Evolutionary conservation across 2,797 vertebrate genomes (phyloP).

Genomic region (Eurystomus glaucurus): DNA sequence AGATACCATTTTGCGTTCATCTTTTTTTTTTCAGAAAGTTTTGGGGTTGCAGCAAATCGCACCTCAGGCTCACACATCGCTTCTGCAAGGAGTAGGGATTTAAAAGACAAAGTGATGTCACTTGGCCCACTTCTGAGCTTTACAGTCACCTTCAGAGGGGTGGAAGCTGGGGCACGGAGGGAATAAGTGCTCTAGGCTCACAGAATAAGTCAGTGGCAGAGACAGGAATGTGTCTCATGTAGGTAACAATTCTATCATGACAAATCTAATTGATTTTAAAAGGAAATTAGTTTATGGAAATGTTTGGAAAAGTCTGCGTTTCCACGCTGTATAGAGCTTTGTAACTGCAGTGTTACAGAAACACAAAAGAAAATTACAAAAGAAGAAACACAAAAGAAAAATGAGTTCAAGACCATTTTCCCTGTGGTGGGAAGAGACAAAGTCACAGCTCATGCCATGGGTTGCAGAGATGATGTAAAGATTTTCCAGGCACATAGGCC

Average conservation of each 20-base stretch:
- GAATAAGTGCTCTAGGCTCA: background rate
- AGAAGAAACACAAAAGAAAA: background rate
- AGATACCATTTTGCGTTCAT: accelerated
- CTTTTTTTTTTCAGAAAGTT: background rate
- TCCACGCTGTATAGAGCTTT: background rate
- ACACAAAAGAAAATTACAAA: background rate
- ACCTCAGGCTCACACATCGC: background rate
- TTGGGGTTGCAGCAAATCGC: background rate
- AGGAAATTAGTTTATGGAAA: background rate
- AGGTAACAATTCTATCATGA: background rate
- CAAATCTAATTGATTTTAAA: background rate
- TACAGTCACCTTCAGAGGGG: background rate
- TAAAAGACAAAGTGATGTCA: constrained; percentile 14
- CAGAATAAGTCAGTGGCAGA: background rate
- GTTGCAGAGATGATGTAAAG: background rate
- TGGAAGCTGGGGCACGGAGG: background rate
- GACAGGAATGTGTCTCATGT: background rate
- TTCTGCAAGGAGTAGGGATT: background rate
- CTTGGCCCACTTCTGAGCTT: background rate
- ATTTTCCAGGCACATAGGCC: background rate
- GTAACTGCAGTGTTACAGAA: background rate
- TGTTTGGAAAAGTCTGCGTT: background rate
- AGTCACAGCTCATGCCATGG: background rate
- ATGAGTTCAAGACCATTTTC: background rate
- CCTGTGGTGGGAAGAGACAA: background rate